Base-by-base conservation (phyloP, 2,113 vertebrate species). In the Aptenodytes forsteri region DNA sequence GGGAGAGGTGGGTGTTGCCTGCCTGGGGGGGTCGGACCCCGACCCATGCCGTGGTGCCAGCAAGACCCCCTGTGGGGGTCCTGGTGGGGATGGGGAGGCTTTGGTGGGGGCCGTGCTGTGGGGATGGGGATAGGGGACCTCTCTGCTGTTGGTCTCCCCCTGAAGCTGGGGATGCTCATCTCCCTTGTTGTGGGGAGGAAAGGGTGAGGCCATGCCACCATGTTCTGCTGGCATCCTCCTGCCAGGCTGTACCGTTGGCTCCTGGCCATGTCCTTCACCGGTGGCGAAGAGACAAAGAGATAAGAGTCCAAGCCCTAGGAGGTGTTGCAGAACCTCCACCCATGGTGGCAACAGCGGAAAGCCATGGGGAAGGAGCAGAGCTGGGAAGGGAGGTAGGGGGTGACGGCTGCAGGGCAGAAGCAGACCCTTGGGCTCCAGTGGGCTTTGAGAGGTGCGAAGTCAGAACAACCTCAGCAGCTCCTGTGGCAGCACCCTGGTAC, bases 1-100 rank as follows among this genome's bases (percentile, higher is more conserved):
- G 89, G 91, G 90, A 97, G 85, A 92, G 78, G 76, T 10, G 59
- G 83, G 38, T 94, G 93, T 95, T 13, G 9, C 64, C 80, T 95
- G 91, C 49, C 29, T 83, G 50, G 44, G 25, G 52, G 52, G 59
- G 13, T 38, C 8, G 25, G 78, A 88, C 56, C 52, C 62, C 0
- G 2, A 72, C 42, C 52, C 3, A 0, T 55, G 52, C 86, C 42
- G 22, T 67, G 79, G 42, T 71, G 52, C 79, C 75, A 76, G 50
- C 32, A 86, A 56, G n/a, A n/a, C 30, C 52, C 3, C 1, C 25
- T 1, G 1, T 78, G 55, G 54, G 38, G 32, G 13, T 52, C 49
- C 55, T 82, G 59, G 27, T 58, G 59, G 69, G 55, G 23, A 34
- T 0, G 4, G 32, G 65, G 58, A 72, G 36, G 65, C 65, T 69